These are phyloP conservation scores for Spisula solida DNA, from an alignment of 2,888 invertebrate genomes.

Conservation along the genomic window DNA sequence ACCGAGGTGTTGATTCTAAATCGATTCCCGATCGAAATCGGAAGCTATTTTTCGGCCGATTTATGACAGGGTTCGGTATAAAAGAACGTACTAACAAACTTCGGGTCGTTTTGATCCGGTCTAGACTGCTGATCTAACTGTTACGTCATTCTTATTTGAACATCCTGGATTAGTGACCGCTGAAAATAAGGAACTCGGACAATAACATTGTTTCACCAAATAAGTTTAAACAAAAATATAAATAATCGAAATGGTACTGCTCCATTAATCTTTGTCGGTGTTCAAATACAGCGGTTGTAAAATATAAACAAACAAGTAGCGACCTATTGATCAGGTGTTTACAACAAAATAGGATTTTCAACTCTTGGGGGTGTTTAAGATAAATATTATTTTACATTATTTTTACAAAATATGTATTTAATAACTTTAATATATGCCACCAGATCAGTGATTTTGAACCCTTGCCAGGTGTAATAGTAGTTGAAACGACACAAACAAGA, in stretches of 20 bases:
- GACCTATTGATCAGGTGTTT: not conserved
- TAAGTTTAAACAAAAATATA: not conserved
- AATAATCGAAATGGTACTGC: not conserved
- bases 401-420: not conserved
- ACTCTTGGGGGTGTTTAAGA: not conserved
- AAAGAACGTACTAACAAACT: not conserved
- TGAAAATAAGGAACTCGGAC: not conserved
- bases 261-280: not conserved
- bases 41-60: not conserved
- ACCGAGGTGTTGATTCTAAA: not conserved
- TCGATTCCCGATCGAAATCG: not conserved
- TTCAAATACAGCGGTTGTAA: not conserved
- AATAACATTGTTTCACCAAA: not conserved
- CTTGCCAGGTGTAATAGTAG: not conserved
- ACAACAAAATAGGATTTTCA: not conserved
- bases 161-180: not conserved
- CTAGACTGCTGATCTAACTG: conserved; percentile 22
- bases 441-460: not conserved
- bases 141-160: not conserved
- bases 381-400: not conserved
- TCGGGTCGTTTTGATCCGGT: not conserved
- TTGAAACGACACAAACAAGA: not conserved
- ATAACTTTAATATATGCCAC: not conserved
- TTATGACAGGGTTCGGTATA: not conserved
- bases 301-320: not conserved